phyloP scores from a whole-genome alignment of 1,140 invertebrate genomes.

The Meloidogyne floridensis region DNA sequence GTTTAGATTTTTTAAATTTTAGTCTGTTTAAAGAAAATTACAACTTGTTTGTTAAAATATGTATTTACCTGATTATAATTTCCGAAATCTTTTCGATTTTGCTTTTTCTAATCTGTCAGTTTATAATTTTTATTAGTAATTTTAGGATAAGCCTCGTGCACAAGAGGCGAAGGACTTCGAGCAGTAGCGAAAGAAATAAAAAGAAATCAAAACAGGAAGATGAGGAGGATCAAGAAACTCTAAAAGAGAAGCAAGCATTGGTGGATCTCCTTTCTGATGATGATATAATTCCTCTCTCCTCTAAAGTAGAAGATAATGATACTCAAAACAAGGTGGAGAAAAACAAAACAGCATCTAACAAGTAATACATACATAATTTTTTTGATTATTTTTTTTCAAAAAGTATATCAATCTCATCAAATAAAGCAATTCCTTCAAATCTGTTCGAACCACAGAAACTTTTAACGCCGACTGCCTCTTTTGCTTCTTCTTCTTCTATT shows the following conservation, averaged over 20 bases:
- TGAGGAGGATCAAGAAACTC: slow-evolving; percentile 8
- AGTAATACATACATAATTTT: too few relatives aligned
- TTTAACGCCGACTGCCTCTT: neutral
- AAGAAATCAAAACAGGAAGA: neutral
- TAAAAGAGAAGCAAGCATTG: slow-evolving; percentile 12
- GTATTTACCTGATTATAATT: neutral
- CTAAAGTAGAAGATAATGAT: neutral
- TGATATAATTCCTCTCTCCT: neutral
- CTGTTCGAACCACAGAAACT: too few relatives aligned
- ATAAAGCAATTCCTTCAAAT: too few relatives aligned
- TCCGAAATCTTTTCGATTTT: neutral
- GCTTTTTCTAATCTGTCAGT: too few relatives aligned
- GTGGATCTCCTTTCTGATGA: slow-evolving; percentile 9
- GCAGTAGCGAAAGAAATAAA: neutral
- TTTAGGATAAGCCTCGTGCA: neutral
- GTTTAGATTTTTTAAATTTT: too few relatives aligned
- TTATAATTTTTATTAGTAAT: neutral
- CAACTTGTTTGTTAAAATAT: too few relatives aligned
- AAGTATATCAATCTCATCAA: too few relatives aligned
- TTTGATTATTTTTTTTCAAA: too few relatives aligned
- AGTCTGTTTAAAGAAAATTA: too few relatives aligned
- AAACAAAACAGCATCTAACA: neutral
- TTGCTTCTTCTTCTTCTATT: neutral
- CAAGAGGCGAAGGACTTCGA: slow-evolving; percentile 2
- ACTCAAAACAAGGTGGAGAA: neutral